phyloP scores from a whole-genome alignment of 2,797 vertebrate species.

The Agapornis canus region DNA sequence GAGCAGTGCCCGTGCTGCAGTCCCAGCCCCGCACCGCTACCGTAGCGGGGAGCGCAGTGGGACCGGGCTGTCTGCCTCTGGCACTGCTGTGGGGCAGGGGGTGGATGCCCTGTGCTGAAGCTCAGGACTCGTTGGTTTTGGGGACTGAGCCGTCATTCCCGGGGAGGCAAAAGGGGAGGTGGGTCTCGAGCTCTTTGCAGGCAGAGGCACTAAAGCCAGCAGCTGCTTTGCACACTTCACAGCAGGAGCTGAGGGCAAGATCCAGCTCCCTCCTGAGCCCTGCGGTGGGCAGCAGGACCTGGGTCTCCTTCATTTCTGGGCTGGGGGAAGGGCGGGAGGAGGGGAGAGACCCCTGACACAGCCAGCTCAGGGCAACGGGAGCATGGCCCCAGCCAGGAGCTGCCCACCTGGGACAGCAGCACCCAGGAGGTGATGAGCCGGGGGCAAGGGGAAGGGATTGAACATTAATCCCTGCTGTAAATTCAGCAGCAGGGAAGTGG shows the following conservation, averaged over 20 bases:
- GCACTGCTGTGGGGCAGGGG: neutral
- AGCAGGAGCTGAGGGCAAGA: accelerated
- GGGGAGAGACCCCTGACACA: neutral
- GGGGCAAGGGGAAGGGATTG: neutral
- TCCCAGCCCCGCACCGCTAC: too few relatives aligned
- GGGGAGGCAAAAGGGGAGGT: neutral
- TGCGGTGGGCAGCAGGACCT: neutral
- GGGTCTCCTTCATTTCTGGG: neutral
- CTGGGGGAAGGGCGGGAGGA: neutral
- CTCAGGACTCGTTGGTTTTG: neutral
- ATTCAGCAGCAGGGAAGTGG: accelerated
- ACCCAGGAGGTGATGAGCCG: neutral
- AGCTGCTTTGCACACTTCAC: neutral
- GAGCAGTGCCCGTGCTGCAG: accelerated
- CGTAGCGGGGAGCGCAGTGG: too few relatives aligned
- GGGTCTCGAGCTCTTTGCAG: neutral
- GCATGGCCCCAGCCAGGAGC: neutral
- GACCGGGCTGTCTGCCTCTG: accelerated
- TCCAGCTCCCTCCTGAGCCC: neutral
- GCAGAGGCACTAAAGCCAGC: neutral
- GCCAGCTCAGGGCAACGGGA: neutral
- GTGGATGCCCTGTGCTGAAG: neutral
- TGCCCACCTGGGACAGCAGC: neutral
- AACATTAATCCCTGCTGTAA: neutral
- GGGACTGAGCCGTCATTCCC: accelerated